Evolutionary conservation across 2,888 invertebrate species (phyloP), one percentile per base, ranked within the genome.

Genomic region (Clostera curtula): DNA sequence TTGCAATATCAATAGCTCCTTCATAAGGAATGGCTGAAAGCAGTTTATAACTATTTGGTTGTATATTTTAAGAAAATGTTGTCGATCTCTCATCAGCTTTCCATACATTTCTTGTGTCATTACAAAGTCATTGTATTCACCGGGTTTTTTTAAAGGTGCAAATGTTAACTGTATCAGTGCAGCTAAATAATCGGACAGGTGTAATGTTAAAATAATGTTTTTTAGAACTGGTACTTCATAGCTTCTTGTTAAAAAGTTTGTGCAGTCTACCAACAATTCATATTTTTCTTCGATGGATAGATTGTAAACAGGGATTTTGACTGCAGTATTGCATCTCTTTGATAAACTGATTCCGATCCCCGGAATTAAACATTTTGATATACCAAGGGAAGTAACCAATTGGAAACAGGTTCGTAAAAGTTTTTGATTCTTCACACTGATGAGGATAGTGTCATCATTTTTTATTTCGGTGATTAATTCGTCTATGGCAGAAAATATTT

Each of bases 361-460:
- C 14, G 88, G 87, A 42, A 89, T 72, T 14, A 93, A 66, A 56
- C 88, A 87, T 7, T 88, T 87, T 33, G 87, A 80, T 31, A 93
- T 77, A 22, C 92, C 93, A 33, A 93, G 68, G 17, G 86, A 87
- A 12, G 88, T 71, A 20, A 90, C 57, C 37, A 90, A 74, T 63
- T 90, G 88, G 40, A 91, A 72, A 43, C 86, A 82, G 20, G 82
- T 80, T 50, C 88, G 82, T 3, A 93, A 52, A n/a, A 74, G 64
- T 63, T 87, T 89, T 47, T 88, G 88, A 58, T 92, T 86, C 46
- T 86, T 86, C 1, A 92, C 87, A 63, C 90, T 92, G 21, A 93
- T 72, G 8, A 85, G 57, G 42, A 77, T 58, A 9, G 59, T 60
- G 6, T 69, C 50, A 38, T 76, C 62, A 7, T 44, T 55, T 25